Conservation (phyloP, 2,797 vertebrate genomes). For the Peromyscus attwateri region DNA sequence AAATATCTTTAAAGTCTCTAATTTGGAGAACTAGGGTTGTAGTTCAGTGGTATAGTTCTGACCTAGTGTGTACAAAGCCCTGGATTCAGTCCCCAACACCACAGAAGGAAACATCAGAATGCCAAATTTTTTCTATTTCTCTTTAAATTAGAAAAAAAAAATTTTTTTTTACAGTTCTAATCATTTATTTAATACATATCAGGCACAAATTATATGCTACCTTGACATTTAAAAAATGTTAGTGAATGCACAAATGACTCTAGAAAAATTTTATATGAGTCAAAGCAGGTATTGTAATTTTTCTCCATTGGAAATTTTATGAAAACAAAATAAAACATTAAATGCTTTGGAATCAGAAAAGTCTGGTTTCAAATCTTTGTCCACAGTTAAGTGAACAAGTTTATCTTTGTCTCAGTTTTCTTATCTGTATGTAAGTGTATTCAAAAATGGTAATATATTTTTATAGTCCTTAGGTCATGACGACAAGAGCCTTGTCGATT, state of each 20-base stretch:
- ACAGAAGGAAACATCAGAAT: neutral
- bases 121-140: constrained; percentile 24
- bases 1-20: constrained; percentile 43
- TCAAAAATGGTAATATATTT: neutral
- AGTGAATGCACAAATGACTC: no score
- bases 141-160: constrained; percentile 32
- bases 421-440: constrained; percentile 19
- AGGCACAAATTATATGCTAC: no score
- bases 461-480: neutral
- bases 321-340: constrained; percentile 53
- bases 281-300: constrained; percentile 30
- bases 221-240: no score
- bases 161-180: no score
- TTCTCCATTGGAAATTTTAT: constrained; percentile 22
- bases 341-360: constrained; percentile 45
- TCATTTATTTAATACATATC: no score
- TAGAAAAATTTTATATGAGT: neutral
- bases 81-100: neutral
- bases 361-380: constrained; percentile 38
- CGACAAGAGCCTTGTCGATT: neutral
- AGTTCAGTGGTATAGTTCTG: neutral
- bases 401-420: constrained; percentile 21
- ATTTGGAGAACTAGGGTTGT: neutral
- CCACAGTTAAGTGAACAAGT: neutral
- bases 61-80: neutral